Percentiles rank a stretch among this genome's conserved stretches.
Evolutionary conservation across 92 coral and sea anemone genomes (phyloP).

Genomic region (Epizoanthus stellaris): DNA sequence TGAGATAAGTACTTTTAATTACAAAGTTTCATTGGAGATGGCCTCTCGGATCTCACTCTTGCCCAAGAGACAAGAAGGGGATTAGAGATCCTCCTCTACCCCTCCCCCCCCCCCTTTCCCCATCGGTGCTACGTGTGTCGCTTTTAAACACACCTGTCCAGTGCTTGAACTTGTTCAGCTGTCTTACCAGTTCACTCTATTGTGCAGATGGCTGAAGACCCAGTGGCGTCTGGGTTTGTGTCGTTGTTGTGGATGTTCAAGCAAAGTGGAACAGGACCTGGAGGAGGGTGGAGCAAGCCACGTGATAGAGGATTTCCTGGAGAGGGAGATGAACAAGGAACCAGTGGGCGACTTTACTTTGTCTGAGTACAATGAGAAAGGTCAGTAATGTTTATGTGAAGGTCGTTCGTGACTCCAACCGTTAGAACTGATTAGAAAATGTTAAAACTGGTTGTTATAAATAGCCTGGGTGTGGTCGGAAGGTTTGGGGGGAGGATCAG

Average conservation of each 20-base stretch:
- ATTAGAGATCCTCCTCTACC: no score
- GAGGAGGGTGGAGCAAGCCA: conserved; percentile 68
- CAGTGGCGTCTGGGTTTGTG: conserved; percentile 75
- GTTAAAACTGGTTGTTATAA: neutral
- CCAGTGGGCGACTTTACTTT: conserved; percentile 88
- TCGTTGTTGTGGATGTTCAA: conserved; percentile 57
- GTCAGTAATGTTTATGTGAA: conserved; percentile 25
- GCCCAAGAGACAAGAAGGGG: no score
- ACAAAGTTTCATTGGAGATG: no score
- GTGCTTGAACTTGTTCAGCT: neutral
- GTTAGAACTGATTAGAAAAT: neutral
- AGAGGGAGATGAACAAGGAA: conserved; percentile 81
- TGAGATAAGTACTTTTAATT: no score
- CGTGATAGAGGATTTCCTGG: conserved; percentile 83
- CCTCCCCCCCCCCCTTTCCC: no score
- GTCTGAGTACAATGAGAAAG: conserved; percentile 98
- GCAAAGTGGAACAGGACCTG: conserved; percentile 57
- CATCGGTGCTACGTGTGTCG: no score
- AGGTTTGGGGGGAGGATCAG: no score
- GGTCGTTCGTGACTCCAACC: neutral
- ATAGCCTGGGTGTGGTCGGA: neutral
- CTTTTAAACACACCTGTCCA: no score
- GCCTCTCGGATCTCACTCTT: no score
- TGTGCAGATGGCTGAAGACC: conserved; percentile 72
- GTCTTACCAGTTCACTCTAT: neutral